phyloP scores from a whole-genome alignment of 2,797 vertebrate genomes.

The Pseudotriccus pelzelni region DNA sequence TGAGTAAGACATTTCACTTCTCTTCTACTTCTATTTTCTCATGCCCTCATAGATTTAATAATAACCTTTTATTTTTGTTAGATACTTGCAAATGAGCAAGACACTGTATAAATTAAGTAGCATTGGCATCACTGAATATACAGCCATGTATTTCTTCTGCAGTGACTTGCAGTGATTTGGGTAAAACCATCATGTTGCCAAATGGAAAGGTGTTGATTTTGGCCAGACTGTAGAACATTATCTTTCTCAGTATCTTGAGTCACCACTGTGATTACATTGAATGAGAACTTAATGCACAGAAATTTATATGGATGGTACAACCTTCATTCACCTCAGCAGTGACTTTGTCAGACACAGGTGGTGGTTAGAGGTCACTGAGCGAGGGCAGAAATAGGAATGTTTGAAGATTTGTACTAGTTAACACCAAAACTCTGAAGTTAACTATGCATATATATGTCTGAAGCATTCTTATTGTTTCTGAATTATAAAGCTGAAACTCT shows the following conservation, averaged over 20 bases:
- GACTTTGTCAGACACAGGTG: background rate
- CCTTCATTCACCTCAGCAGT: background rate
- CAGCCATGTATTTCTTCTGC: background rate
- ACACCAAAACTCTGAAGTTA: background rate
- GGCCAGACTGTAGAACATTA: background rate
- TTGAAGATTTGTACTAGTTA: background rate
- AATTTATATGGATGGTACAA: background rate
- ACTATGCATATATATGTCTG: background rate
- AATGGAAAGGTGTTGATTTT: background rate
- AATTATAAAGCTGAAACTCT: background rate
- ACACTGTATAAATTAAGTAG: background rate
- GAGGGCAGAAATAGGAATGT: background rate
- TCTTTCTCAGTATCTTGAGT: background rate
- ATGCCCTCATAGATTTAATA: background rate
- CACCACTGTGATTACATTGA: background rate
- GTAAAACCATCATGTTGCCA: rapidly evolving
- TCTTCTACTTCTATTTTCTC: background rate
- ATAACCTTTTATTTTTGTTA: background rate
- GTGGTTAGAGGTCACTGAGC: background rate
- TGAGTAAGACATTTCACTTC: background rate
- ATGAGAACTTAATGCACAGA: background rate
- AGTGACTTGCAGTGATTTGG: background rate
- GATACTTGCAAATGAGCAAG: background rate
- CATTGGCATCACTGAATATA: background rate
- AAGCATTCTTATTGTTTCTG: background rate